Conservation (phyloP, 2,113 vertebrate species). For the Chloropsis cyanopogon region DNA sequence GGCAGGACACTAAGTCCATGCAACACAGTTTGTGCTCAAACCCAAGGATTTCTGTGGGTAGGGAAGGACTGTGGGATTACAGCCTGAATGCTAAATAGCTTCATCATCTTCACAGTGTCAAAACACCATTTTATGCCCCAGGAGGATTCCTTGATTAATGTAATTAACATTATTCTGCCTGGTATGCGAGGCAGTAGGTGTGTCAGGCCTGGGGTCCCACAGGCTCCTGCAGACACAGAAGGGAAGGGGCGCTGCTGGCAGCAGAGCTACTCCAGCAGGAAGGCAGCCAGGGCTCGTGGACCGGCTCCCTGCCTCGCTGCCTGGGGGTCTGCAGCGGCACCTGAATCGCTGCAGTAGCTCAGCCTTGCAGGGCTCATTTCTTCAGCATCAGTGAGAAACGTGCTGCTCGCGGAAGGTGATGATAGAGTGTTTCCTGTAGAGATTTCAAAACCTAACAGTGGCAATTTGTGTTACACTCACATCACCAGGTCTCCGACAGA, state of each 20-base stretch:
- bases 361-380: background rate
- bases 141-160: background rate
- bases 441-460: background rate
- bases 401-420: fast-evolving
- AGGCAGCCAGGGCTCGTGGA: fast-evolving
- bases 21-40: background rate
- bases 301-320: fast-evolving
- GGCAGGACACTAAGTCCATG: background rate
- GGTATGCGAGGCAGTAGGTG: background rate
- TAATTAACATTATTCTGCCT: background rate
- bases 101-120: background rate
- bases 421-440: background rate
- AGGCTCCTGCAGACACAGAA: background rate
- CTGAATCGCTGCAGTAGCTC: fast-evolving
- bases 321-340: fast-evolving
- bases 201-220: background rate
- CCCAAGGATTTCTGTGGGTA: background rate
- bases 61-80: background rate
- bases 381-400: background rate
- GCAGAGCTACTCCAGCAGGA: background rate
- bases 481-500: background rate
- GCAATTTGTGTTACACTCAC: background rate
- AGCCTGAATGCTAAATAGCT: background rate
- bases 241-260: fast-evolving
- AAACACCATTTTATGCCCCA: background rate